A percentile compares a stretch with the other conserved stretches of the same genome.
These are phyloP conservation scores for Lontra canadensis DNA, from an alignment of 2,113 vertebrate species.

Conservation along the genomic window DNA sequence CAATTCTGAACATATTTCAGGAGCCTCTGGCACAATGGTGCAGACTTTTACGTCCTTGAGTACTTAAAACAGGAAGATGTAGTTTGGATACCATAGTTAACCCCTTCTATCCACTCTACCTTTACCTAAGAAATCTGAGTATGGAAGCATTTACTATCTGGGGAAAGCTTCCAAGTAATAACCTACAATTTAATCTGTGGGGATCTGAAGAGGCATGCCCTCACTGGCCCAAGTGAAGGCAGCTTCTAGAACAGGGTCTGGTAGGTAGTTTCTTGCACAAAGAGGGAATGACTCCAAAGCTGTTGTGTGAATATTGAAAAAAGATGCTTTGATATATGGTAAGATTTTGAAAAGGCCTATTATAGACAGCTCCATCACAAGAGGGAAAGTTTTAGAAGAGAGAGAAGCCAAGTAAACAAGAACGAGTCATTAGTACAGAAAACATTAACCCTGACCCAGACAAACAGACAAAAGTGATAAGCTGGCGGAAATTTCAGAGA, in stretches of 20 bases:
- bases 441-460: neutral
- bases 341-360: neutral
- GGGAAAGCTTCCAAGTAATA: neutral
- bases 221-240: neutral
- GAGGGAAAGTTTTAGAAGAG: neutral
- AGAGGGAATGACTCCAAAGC: neutral
- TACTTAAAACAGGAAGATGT: neutral
- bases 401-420: neutral
- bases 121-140: neutral
- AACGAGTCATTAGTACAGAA: neutral
- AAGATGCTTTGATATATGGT: neutral
- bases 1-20: rapidly evolving
- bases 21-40: neutral
- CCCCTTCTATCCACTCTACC: neutral
- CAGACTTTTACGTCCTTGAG: neutral
- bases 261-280: neutral
- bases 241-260: neutral
- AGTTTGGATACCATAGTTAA: no score
- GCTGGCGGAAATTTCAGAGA: neutral
- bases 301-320: neutral
- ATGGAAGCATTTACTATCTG: neutral
- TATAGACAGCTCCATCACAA: neutral
- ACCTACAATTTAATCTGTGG: neutral
- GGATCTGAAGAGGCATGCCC: neutral
- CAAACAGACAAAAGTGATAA: no score